Evolutionary conservation across 2,113 vertebrate species (phyloP).

Genomic region (Tympanuchus pallidicinctus): DNA sequence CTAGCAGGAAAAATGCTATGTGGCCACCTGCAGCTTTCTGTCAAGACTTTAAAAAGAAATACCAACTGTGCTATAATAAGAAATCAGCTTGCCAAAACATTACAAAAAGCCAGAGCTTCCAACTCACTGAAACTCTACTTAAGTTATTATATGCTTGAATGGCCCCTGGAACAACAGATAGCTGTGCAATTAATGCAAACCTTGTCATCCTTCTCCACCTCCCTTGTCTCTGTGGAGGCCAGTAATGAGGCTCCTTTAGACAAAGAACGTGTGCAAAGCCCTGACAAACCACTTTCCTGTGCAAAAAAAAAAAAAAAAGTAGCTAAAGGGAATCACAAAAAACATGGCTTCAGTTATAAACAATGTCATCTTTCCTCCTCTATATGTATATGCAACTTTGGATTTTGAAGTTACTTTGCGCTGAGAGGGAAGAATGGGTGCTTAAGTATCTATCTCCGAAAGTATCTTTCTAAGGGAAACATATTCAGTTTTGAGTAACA

Average conservation of each 20-base stretch:
- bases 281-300: constrained; percentile 63
- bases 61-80: constrained; percentile 68
- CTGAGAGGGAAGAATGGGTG: not conserved
- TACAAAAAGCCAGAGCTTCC: constrained; percentile 67
- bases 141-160: constrained; percentile 78
- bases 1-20: constrained; percentile 25
- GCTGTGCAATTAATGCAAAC: constrained; percentile 77
- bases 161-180: constrained; percentile 72
- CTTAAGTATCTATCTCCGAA: not conserved
- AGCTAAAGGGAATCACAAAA: not conserved
- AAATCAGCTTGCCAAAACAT: constrained; percentile 69
- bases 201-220: constrained; percentile 71
- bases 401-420: not conserved
- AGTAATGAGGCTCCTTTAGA: constrained; percentile 72
- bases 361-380: not conserved
- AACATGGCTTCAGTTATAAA: not conserved
- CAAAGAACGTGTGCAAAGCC: constrained; percentile 23
- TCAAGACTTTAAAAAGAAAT: constrained; percentile 69
- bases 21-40: constrained; percentile 58
- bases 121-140: constrained; percentile 73
- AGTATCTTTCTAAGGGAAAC: not conserved
- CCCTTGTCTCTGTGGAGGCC: constrained; percentile 53
- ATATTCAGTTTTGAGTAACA: not conserved
- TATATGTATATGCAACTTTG: not conserved
- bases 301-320: constrained; percentile 3